Conservation (phyloP, 2,888 invertebrate species). For the Netelia melanura region DNA sequence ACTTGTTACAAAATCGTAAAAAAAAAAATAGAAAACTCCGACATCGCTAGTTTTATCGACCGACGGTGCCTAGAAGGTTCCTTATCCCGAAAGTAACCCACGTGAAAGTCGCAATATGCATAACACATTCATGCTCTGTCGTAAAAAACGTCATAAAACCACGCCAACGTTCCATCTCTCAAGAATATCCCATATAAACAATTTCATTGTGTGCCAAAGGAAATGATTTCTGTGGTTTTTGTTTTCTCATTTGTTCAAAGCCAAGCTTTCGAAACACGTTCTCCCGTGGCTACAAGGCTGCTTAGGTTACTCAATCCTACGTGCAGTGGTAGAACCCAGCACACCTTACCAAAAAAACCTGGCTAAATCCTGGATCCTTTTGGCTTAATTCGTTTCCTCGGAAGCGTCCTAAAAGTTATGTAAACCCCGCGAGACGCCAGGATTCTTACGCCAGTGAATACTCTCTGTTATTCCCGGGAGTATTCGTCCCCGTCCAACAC, state of each 20-base stretch:
- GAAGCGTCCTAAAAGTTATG: constrained; percentile 38
- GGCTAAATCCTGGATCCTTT: constrained; percentile 54
- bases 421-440: constrained; percentile 39
- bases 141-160: too few relatives aligned
- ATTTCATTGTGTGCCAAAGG: too few relatives aligned
- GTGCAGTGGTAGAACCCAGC: constrained; percentile 19
- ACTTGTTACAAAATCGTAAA: not conserved
- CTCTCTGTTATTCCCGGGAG: constrained; percentile 21
- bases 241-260: too few relatives aligned
- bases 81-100: too few relatives aligned
- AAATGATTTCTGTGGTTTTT: too few relatives aligned
- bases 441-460: constrained; percentile 41
- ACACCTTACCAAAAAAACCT: constrained; percentile 10
- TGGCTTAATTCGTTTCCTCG: constrained; percentile 40
- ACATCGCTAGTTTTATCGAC: not conserved
- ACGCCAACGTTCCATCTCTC: too few relatives aligned
- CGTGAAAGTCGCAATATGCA: too few relatives aligned
- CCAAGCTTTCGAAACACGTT: too few relatives aligned
- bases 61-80: too few relatives aligned
- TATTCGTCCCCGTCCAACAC: constrained; percentile 10
- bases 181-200: too few relatives aligned
- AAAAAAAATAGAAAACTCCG: not conserved
- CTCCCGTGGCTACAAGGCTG: too few relatives aligned
- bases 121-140: too few relatives aligned
- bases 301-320: not conserved